Evolutionary conservation across 2,113 vertebrate genomes (phyloP), one percentile per base, ranked within the genome.

Genomic region (Callocephalon fimbriatum): DNA sequence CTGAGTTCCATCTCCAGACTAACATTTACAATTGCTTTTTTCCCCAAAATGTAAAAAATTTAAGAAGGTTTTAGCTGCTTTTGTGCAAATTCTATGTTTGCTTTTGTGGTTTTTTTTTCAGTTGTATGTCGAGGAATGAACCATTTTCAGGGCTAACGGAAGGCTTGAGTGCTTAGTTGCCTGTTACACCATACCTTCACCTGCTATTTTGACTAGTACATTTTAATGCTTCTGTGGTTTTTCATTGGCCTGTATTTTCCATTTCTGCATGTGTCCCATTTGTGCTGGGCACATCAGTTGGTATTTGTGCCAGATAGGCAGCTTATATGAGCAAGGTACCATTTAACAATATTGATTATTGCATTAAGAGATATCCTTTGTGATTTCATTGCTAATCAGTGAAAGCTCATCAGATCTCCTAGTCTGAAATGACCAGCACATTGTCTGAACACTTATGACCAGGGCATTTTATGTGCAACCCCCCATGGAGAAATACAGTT

Each of bases 11-110:
- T 44, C 40, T 71, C 27, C 71, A 74, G n/a, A 61, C 15, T 63
- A 58, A 29, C 45, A 79, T 20, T 78, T 75, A 44, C 0, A 0
- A 8, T 15, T 37, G 32, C 12, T 50, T 63, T 44, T 31, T 3
- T 7, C 31, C 14, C 6, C 54, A 90, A 31, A 82, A 38, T 51
- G 40, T 48, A 62, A 38, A 9, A 45, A 15, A 32, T 68, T 75
- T 25, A 22, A 59, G 56, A 66, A 74, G 27, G 12, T n/a, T 45
- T 45, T 83, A 29, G 25, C 51, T 79, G 29, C 29, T 21, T 63
- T 86, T 65, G 27, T 68, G 35, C 21, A 86, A 67, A 58, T 37
- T 26, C 23, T 42, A 5, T 8, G 7, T 79, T 90, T 58, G 27
- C 37, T 78, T 82, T 50, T 48, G 7, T 40, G 51, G 58, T 3